phyloP scores from a whole-genome alignment of 2,113 vertebrate genomes.

The Formicarius rufipectus region DNA sequence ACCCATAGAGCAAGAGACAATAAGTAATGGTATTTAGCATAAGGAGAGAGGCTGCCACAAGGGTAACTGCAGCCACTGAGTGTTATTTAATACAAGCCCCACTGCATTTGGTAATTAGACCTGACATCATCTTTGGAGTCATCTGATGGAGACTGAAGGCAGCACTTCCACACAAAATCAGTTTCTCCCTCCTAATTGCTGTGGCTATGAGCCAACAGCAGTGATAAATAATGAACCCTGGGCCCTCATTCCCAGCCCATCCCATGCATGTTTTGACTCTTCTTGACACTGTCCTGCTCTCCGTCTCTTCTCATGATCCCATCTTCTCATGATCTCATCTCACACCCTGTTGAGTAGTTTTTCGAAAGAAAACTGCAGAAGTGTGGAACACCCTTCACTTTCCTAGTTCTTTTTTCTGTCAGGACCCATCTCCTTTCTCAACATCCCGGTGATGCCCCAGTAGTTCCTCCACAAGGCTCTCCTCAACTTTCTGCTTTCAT shows the following conservation, averaged over 20 bases:
- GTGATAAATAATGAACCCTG: background rate
- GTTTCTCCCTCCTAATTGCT: background rate
- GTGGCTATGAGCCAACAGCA: background rate
- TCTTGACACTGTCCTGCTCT: background rate
- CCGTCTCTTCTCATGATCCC: background rate
- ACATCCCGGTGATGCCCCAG: background rate
- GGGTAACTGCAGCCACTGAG: background rate
- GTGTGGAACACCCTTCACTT: accelerated
- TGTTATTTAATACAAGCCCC: background rate
- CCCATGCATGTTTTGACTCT: background rate
- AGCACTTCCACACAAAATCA: background rate
- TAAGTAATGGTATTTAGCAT: accelerated
- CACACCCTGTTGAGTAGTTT: background rate
- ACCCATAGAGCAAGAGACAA: background rate
- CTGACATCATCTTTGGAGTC: background rate
- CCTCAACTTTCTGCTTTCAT: background rate
- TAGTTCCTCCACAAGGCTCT: background rate
- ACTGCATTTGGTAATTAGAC: background rate
- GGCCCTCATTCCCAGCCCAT: background rate
- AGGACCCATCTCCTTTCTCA: background rate
- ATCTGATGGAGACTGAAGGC: background rate
- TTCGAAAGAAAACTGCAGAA: background rate
- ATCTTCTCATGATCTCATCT: background rate
- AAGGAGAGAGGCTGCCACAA: background rate
- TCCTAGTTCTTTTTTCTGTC: background rate